phyloP scores from a whole-genome alignment of 1,140 invertebrate species.

The Pseudomyrmex flavicornis region DNA sequence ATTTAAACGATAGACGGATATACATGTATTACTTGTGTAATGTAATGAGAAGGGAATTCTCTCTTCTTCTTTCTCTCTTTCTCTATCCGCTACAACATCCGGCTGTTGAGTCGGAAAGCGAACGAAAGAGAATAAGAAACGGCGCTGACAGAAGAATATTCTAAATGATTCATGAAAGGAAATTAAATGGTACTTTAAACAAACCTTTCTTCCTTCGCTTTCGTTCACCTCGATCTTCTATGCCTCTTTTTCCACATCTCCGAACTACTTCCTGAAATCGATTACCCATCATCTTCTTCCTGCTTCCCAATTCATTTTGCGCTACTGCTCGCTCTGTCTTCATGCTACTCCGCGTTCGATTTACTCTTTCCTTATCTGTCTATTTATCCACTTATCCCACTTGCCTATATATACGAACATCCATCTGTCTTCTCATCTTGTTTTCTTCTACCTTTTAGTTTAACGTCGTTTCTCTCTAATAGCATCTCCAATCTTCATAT shows the following conservation, averaged over 20 bases:
- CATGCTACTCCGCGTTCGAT: background rate
- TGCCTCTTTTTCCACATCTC: conserved; percentile 28
- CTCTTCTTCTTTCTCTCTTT: too few relatives aligned
- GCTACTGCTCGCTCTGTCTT: background rate
- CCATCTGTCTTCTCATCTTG: conserved; percentile 17
- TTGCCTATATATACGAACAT: background rate
- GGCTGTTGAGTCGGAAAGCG: conserved; percentile 31
- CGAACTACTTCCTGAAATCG: conserved; percentile 51
- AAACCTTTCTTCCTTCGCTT: conserved; percentile 59
- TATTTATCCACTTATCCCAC: background rate
- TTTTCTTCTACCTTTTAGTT: conserved; percentile 8
- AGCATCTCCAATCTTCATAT: conserved; percentile 46
- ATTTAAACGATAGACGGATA: conserved; percentile 76
- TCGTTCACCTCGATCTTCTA: conserved; percentile 41
- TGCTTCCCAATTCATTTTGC: conserved; percentile 40
- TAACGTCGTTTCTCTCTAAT: conserved; percentile 1
- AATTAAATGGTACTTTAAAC: conserved; percentile 75
- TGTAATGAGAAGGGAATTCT: conserved; percentile 70
- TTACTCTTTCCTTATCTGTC: conserved; percentile 16
- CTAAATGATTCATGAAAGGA: conserved; percentile 76
- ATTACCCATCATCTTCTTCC: conserved; percentile 56
- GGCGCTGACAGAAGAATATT: conserved; percentile 60
- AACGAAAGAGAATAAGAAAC: conserved; percentile 60
- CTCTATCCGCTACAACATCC: background rate
- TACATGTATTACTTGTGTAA: conserved; percentile 76